phyloP scores from a whole-genome alignment of 2,888 invertebrate species.

The Meliscaeva auricollis region DNA sequence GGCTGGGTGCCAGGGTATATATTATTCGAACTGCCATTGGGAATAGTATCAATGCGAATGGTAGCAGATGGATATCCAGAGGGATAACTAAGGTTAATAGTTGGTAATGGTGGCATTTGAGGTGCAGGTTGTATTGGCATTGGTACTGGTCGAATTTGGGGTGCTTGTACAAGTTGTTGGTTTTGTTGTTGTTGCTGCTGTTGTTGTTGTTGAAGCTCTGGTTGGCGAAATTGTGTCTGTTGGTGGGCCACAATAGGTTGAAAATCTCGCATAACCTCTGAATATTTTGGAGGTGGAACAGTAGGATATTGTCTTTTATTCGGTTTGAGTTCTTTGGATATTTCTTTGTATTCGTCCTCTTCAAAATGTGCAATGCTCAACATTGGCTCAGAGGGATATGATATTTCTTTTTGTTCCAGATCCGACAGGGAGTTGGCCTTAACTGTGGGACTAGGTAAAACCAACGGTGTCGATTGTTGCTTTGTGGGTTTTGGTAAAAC shows the following conservation, averaged over 20 bases:
- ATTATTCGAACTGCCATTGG: constrained; percentile 36
- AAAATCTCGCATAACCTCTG: constrained; percentile 60
- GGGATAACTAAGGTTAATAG: constrained; percentile 45
- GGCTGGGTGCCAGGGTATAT: constrained; percentile 45
- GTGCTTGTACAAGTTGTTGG: background rate
- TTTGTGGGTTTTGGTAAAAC: constrained; percentile 21
- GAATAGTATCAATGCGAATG: constrained; percentile 31
- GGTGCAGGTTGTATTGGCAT: background rate
- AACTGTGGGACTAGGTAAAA: background rate
- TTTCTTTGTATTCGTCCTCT: constrained; percentile 39
- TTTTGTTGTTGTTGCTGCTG: no score
- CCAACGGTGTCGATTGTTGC: background rate
- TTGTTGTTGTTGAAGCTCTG: background rate
- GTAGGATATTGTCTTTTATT: constrained; percentile 21
- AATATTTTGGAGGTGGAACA: constrained; percentile 50
- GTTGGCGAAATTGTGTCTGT: constrained; percentile 7
- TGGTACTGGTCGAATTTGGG: background rate
- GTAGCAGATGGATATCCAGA: constrained; percentile 11
- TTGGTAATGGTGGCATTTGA: constrained; percentile 30
- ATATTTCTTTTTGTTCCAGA: constrained; percentile 28
- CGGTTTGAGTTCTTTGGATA: constrained; percentile 2
- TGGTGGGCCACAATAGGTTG: constrained; percentile 51
- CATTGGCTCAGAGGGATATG: constrained; percentile 66
- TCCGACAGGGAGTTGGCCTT: background rate
- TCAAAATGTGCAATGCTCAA: constrained; percentile 67